Conservation (phyloP, 2,888 invertebrate species). For the Apamea anceps region DNA sequence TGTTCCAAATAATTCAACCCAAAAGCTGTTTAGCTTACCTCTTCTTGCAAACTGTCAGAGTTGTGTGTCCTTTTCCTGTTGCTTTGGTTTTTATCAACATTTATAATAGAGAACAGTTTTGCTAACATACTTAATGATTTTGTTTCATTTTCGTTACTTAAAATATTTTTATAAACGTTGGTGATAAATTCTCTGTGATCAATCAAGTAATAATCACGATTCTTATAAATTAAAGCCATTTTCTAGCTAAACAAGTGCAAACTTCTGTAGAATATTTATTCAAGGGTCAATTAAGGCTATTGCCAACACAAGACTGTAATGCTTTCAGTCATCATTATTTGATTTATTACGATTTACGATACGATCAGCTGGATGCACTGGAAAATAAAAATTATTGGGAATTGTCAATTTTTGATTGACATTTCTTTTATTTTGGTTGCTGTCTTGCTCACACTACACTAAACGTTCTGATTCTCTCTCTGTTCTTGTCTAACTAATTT, state of each 20-base stretch:
- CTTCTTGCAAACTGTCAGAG: conserved; percentile 68
- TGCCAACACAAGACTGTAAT: not conserved
- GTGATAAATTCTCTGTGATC: conserved; percentile 77
- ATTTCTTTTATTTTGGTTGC: conserved; percentile 9
- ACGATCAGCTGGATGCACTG: conserved; percentile 4
- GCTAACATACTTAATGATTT: conserved; percentile 69
- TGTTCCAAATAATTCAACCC: not conserved
- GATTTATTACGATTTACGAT: not conserved
- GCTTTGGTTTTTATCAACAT: conserved; percentile 53
- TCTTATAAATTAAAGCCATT: conserved; percentile 53
- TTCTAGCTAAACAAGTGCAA: not conserved
- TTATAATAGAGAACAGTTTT: conserved; percentile 78
- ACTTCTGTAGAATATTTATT: not conserved
- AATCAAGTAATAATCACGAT: conserved; percentile 68
- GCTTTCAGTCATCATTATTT: not conserved
- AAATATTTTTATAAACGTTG: conserved; percentile 75
- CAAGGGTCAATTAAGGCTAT: not conserved
- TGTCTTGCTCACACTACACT: conserved; percentile 18
- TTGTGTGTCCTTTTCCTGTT: conserved; percentile 74
- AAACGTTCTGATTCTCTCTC: not conserved
- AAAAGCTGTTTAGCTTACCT: conserved; percentile 68
- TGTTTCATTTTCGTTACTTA: conserved; percentile 56
- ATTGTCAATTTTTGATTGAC: not conserved
- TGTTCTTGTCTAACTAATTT: conserved; percentile 3
- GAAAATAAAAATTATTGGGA: not conserved